Evolutionary conservation across 2,888 invertebrate genomes (phyloP), one percentile per base, ranked within the genome.

Genomic region (Ariolimax columbianus): DNA sequence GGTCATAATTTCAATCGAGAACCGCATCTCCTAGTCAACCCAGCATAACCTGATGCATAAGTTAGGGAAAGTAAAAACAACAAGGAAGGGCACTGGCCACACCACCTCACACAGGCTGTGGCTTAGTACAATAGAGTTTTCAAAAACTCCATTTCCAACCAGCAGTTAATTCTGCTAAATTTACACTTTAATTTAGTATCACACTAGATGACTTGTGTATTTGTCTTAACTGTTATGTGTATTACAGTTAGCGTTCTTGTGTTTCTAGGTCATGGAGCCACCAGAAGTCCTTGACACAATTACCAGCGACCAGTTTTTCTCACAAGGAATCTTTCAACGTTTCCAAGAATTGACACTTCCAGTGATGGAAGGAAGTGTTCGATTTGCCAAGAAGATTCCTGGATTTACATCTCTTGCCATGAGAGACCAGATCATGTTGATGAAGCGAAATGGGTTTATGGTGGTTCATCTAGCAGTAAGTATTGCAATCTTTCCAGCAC

Each of bases 351-450:
- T 92, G 40, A 87, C 92, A 6, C 87, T 93, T 23, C 91, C 91
- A 0, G 89, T 92, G 0, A 89, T 93, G 82, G 91, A 92, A 78
- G 90, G 90, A n/a, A 91, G 92, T 38, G 93, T 93, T 26, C 91
- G 92, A 80, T 94, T 93, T 88, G 92, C 93, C 66, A 93, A 93
- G 86, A 90, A 90, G 84, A 89, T 93, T 33, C 93, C 94, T 1
- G 91, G 91, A 19, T 93, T 93, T 86, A 86, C 90, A 1, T 86
- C 86, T 14, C 88, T 93, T 23, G 87, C 89, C 38, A 91, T 92
- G 88, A 80, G 88, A 19, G 93, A 94, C 83, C 91, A 93, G 88
- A 92, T 93, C 43, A 87, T 89, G n/a, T 86, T 93, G 47, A 90
- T 94, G 88, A 94, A 93, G 86, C 90, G 91, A 82, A 92, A 93